Evolutionary conservation across 2,888 invertebrate species (phyloP).

Genomic region (Stenurella melanura): DNA sequence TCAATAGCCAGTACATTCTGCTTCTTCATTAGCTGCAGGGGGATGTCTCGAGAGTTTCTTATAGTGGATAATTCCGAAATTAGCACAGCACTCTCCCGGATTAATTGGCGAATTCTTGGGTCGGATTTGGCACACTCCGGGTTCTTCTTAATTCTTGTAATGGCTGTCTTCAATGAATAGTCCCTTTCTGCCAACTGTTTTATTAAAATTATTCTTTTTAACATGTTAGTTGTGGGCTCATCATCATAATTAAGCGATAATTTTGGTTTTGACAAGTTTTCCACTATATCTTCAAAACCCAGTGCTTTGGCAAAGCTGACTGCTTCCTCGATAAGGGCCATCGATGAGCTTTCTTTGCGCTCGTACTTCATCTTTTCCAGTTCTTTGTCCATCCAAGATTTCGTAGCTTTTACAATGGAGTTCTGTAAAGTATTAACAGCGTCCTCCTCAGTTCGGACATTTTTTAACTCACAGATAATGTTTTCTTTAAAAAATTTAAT

Average conservation of each 20-base stretch:
- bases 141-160: constrained; percentile 79
- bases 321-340: constrained; percentile 78
- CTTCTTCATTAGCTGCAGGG: constrained; percentile 79
- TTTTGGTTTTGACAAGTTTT: constrained; percentile 71
- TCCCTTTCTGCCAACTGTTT: constrained; percentile 82
- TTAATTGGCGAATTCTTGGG: constrained; percentile 81
- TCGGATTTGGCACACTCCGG: constrained; percentile 82
- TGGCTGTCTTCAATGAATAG: constrained; percentile 78
- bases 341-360: constrained; percentile 67
- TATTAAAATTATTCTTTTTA: constrained; percentile 83
- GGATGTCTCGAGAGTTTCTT: constrained; percentile 83
- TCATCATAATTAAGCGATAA: constrained; percentile 76
- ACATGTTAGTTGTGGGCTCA: constrained; percentile 78
- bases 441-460: constrained; percentile 79
- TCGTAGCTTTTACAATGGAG: constrained; percentile 80
- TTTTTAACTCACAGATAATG: constrained; percentile 78
- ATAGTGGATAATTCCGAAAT: constrained; percentile 70
- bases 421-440: constrained; percentile 81
- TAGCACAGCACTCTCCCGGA: constrained; percentile 83
- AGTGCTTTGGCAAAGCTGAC: constrained; percentile 82
- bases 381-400: constrained; percentile 77
- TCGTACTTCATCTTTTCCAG: constrained; percentile 76
- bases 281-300: constrained; percentile 80
- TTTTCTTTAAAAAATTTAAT: constrained; percentile 78
- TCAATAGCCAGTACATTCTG: constrained; percentile 86